Conservation (phyloP, 2,888 invertebrate genomes). For the Synergus japonicus region DNA sequence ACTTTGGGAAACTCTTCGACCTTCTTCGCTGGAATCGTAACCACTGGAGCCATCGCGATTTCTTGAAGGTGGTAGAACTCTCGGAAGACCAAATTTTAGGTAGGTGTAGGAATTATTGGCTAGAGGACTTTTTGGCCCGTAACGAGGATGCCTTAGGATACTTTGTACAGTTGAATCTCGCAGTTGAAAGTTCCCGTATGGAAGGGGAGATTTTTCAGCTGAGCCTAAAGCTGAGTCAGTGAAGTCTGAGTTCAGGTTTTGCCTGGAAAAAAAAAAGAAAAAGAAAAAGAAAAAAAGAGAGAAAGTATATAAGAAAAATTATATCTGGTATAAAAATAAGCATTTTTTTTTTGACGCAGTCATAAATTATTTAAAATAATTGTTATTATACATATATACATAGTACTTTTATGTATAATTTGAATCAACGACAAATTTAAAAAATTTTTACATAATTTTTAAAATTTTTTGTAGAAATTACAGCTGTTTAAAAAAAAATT, state of each 20-base stretch:
- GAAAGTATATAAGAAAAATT: not conserved
- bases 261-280: slow-evolving; percentile 80
- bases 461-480: too few relatives aligned
- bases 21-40: slow-evolving; percentile 92
- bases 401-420: too few relatives aligned
- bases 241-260: slow-evolving; percentile 96
- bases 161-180: slow-evolving; percentile 96
- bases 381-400: too few relatives aligned
- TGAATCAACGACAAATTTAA: too few relatives aligned
- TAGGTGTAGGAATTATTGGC: slow-evolving; percentile 96
- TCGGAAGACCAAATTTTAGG: slow-evolving; percentile 94
- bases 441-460: too few relatives aligned
- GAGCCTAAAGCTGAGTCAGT: slow-evolving; percentile 96
- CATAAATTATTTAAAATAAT: too few relatives aligned
- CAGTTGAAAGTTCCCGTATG: slow-evolving; percentile 96
- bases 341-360: too few relatives aligned
- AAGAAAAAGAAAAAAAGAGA: slow-evolving; percentile 61
- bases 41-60: slow-evolving; percentile 92
- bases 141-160: slow-evolving; percentile 92
- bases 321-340: too few relatives aligned
- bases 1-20: slow-evolving; percentile 68
- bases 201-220: slow-evolving; percentile 94
- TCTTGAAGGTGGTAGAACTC: slow-evolving; percentile 89
- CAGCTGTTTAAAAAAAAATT: too few relatives aligned
- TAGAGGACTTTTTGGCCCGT: slow-evolving; percentile 92